Conservation (phyloP, 2,888 invertebrate species). For the Camponotus fellah region DNA sequence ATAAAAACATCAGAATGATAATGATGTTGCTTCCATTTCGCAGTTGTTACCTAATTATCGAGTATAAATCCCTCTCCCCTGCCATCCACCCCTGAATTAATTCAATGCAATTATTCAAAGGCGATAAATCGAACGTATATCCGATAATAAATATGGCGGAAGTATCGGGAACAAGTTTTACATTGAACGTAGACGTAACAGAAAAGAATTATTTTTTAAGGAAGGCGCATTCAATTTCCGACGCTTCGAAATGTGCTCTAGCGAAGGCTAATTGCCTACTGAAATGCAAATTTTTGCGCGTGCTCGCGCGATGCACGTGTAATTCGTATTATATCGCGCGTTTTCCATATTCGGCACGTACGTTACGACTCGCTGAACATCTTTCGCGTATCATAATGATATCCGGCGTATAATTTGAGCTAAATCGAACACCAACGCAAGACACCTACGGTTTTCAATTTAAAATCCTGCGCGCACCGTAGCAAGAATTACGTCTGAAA, state of each 20-base stretch:
- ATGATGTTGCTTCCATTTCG: conserved; percentile 37
- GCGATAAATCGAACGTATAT: conserved; percentile 29
- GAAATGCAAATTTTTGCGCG: conserved; percentile 31
- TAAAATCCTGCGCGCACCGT: conserved; percentile 28
- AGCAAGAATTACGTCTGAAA: conserved; percentile 21
- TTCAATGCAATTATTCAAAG: conserved; percentile 27
- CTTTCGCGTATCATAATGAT: conserved; percentile 17
- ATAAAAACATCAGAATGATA: conserved; percentile 35
- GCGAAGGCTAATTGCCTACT: neutral
- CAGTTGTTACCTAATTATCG: conserved; percentile 43
- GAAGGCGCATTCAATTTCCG: neutral
- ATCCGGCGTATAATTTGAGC: conserved; percentile 15
- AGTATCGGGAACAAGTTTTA: conserved; percentile 36
- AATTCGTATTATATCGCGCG: neutral
- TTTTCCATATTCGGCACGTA: conserved; percentile 3
- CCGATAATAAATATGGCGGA: conserved; percentile 36
- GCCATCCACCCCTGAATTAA: neutral
- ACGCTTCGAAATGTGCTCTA: neutral
- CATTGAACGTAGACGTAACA: neutral
- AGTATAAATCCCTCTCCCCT: neutral
- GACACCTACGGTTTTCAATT: conserved; percentile 37
- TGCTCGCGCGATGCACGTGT: neutral
- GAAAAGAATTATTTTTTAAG: neutral
- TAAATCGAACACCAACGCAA: conserved; percentile 21
- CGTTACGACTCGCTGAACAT: conserved; percentile 17